Conservation (phyloP, 35 echinoderm and acorn worm species). For the Anneissia japonica region DNA sequence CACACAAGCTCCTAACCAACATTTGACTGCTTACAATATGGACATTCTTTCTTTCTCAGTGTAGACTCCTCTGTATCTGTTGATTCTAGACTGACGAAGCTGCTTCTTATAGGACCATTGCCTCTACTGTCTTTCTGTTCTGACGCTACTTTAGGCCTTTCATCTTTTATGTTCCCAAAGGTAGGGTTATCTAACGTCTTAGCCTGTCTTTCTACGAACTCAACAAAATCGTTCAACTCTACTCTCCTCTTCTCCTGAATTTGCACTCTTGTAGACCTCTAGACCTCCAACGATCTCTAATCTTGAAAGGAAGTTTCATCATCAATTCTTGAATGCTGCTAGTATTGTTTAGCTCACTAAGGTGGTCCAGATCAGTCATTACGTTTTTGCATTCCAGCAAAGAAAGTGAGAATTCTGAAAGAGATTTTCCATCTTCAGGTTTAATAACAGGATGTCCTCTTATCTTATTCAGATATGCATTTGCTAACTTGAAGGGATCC, state of each 20-base stretch:
- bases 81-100: no score
- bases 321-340: background rate
- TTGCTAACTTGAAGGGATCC: background rate
- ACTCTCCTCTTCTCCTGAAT: background rate
- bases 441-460: background rate
- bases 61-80: no score
- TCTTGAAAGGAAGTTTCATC: conserved; percentile 1
- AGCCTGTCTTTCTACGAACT: background rate
- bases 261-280: background rate
- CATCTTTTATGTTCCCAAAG: conserved; percentile 4
- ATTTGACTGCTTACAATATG: no score
- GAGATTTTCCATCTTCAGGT: background rate
- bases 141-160: no score
- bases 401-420: background rate
- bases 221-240: background rate
- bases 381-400: conserved; percentile 5
- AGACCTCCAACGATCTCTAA: background rate
- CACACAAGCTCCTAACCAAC: no score
- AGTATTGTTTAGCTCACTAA: background rate
- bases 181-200: background rate
- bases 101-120: no score
- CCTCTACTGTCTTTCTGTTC: no score
- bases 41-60: no score
- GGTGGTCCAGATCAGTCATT: background rate
- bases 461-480: conserved; percentile 1